Evolutionary conservation across 1,140 invertebrate species (phyloP).

Genomic region (Cydia splendana): DNA sequence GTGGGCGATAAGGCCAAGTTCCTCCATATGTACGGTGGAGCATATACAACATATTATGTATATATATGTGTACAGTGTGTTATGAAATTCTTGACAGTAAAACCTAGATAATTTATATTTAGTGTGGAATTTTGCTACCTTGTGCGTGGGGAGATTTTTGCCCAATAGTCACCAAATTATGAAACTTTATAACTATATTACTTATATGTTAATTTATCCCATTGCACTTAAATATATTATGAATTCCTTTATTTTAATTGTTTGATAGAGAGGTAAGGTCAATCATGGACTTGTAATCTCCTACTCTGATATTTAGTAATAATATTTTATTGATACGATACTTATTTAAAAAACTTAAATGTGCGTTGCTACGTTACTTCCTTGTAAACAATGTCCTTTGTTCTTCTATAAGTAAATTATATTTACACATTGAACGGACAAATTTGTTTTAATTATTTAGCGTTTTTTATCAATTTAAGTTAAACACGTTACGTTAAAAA

Average conservation of each 20-base stretch:
- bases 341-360: constrained; percentile 38
- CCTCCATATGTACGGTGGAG: background rate
- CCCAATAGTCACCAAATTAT: no score
- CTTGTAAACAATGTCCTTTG: constrained; percentile 69
- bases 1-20: constrained; percentile 5
- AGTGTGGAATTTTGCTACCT: constrained; percentile 24
- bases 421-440: background rate
- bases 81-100: background rate
- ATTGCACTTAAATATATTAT: no score
- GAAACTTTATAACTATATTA: no score
- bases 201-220: no score
- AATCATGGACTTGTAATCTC: no score
- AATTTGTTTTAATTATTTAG: background rate
- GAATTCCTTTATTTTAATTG: no score
- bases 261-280: no score
- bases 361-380: constrained; percentile 69
- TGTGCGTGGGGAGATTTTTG: no score
- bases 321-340: constrained; percentile 47
- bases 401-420: constrained; percentile 37
- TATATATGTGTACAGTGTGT: background rate
- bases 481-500: no score
- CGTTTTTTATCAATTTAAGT: background rate
- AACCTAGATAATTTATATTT: background rate
- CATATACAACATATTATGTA: background rate
- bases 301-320: no score